phyloP scores from a whole-genome alignment of 2,888 invertebrate genomes.

The Eristalis pertinax region DNA sequence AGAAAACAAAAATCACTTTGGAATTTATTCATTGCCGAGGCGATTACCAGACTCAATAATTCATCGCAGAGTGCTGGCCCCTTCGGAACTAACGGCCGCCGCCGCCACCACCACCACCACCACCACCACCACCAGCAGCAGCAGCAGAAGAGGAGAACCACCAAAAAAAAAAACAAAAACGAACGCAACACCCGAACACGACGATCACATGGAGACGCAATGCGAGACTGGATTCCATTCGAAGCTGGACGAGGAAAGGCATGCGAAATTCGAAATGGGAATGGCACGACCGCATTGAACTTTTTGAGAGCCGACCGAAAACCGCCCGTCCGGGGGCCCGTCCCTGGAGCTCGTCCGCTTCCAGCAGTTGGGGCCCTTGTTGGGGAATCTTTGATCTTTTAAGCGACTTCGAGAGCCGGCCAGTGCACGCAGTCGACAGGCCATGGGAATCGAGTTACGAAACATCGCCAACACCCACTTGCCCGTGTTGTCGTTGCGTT shows the following conservation, averaged over 20 bases:
- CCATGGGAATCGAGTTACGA: constrained; percentile 70
- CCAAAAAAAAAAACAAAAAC: not conserved
- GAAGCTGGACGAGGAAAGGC: constrained; percentile 6
- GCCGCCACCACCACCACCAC: not conserved
- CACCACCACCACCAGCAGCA: no score
- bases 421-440: constrained; percentile 22
- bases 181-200: constrained; percentile 17
- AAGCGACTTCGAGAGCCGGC: constrained; percentile 30
- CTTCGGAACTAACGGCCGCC: not conserved
- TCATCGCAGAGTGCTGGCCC: constrained; percentile 42
- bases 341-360: constrained; percentile 14
- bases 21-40: constrained; percentile 59
- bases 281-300: constrained; percentile 30
- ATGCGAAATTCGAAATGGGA: constrained; percentile 47
- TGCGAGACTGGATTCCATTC: constrained; percentile 50
- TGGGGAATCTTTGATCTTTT: constrained; percentile 67
- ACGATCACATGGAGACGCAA: constrained; percentile 47
- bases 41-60: constrained; percentile 68
- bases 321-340: constrained; percentile 6
- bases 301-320: constrained; percentile 15
- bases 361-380: constrained; percentile 26
- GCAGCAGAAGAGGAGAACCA: not conserved
- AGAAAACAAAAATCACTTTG: constrained; percentile 33
- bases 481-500: constrained; percentile 52
- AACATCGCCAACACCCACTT: constrained; percentile 69